Base-by-base conservation (phyloP, 2,113 vertebrate species). In the Tricholaema leucomelas region DNA sequence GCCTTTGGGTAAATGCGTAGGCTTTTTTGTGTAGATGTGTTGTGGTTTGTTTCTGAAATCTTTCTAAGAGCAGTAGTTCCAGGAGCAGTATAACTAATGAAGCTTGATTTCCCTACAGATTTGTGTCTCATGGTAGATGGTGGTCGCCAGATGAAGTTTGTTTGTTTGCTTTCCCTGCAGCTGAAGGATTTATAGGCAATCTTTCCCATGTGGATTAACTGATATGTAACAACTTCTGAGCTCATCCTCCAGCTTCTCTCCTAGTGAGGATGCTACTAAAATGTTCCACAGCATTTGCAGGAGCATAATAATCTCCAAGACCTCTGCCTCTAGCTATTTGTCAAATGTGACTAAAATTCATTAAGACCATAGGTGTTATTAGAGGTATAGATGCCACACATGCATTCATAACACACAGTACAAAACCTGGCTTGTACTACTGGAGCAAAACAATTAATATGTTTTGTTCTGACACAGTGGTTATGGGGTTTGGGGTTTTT, bases 201-300 rank as follows among this genome's bases (percentile, higher is more conserved):
- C 60, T 70, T 67, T 76, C 70, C 65, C 19, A 18, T 44, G 31
- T 0, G 17, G 46, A 74, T 81, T 92, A 81, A 74, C 31, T 23
- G 76, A 69, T 35, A 46, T 0, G 1, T 55, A 69, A 70, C 2
- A 2, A 65, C 61, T 11, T 82, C 61, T 69, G 76, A 94, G 24
- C 67, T 88, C 72, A 70, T 88, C 52, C 72, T 88, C 76, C 76
- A 74, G 87, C 76, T 92, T 83, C n/a, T 81, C 27, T 78, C 56
- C 71, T 70, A n/a, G 18, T 40, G 31, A 38, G 44, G 31, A 38
- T 77, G 36, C 55, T 16, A 21, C 65, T 55, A 46, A 44, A 44
- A 8, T 23, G 56, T 44, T 88, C 81, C 80, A 81, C 27, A 67
- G 24, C 56, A 67, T 60, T 81, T 91, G 59, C 35, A 72, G 44